phyloP scores from a whole-genome alignment of 2,113 vertebrate species.

The Salvelinus sp. region DNA sequence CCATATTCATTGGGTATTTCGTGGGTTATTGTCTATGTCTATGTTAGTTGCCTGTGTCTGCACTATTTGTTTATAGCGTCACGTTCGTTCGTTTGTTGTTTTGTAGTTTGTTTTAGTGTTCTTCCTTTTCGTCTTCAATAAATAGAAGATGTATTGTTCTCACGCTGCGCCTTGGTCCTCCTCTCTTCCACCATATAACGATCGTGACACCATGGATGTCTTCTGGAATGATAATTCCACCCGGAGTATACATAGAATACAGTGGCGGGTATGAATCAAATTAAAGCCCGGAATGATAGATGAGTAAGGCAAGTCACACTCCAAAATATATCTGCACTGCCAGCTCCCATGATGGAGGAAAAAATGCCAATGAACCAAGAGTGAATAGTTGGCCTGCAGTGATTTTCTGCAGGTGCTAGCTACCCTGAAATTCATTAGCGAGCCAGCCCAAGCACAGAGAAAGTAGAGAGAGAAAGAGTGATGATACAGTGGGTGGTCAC shows the following conservation, averaged over 20 bases:
- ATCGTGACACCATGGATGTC: conserved; percentile 20
- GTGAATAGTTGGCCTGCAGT: conserved; percentile 13
- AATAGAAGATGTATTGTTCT: too few species aligned
- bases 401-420: conserved; percentile 37
- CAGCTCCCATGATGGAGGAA: conserved; percentile 52
- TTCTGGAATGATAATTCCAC: conserved; percentile 66
- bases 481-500: conserved; percentile 43
- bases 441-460: conserved; percentile 42
- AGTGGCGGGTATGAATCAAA: conserved; percentile 56
- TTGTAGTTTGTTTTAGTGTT: too few species aligned
- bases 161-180: too few species aligned
- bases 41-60: too few species aligned
- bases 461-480: conserved; percentile 31
- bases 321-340: conserved; percentile 61
- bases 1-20: too few species aligned
- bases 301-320: conserved; percentile 62
- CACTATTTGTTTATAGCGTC: too few species aligned
- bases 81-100: too few species aligned
- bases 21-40: too few species aligned
- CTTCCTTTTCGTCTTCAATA: too few species aligned
- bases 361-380: conserved; percentile 54
- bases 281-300: conserved; percentile 65
- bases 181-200: too few species aligned
- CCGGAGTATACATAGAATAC: conserved; percentile 39
- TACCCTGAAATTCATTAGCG: conserved; percentile 63